phyloP scores from a whole-genome alignment of 2,113 vertebrate species.

The Myiagra hebetior region DNA sequence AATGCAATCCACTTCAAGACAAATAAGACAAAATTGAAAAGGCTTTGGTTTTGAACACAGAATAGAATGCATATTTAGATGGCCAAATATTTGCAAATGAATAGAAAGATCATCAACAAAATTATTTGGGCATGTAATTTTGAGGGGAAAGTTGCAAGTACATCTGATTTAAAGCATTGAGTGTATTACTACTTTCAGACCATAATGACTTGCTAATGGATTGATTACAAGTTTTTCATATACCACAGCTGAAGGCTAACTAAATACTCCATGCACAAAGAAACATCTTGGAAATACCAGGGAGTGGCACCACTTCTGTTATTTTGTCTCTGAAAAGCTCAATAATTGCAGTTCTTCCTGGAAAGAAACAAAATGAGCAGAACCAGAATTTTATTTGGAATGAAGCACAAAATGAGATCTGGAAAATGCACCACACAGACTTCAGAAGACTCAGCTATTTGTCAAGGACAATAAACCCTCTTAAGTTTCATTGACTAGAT shows the following conservation, averaged over 20 bases:
- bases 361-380: background rate
- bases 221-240: background rate
- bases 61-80: background rate
- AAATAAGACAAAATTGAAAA: background rate
- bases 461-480: background rate
- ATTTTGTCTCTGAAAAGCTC: background rate
- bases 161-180: background rate
- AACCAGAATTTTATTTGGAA: background rate
- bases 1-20: background rate
- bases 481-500: background rate
- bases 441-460: background rate
- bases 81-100: background rate
- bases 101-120: background rate
- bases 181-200: background rate
- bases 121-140: slow-evolving; percentile 21
- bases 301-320: background rate
- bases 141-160: background rate
- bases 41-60: background rate
- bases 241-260: background rate
- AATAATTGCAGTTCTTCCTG: background rate
- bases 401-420: background rate
- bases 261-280: background rate
- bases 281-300: background rate
- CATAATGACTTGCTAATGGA: slow-evolving; percentile 31
- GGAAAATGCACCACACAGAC: background rate